These are phyloP conservation scores for Bombylius major DNA, from an alignment of 2,888 invertebrate genomes.

Conservation along the genomic window DNA sequence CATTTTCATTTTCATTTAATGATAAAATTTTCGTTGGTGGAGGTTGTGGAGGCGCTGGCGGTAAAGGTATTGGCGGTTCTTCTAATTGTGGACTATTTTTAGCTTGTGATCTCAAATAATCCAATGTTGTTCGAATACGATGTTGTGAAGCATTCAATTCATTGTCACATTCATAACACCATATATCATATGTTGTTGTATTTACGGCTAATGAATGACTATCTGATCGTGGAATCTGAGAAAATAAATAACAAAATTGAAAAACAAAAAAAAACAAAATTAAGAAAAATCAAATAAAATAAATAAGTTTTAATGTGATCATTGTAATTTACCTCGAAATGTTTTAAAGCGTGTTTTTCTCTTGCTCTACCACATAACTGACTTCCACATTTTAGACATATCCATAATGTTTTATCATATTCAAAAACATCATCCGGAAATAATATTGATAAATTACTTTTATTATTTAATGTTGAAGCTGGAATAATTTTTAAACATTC, in stretches of 20 bases:
- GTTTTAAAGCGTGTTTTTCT: slow-evolving; percentile 59
- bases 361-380: slow-evolving; percentile 59
- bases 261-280: too few relatives aligned
- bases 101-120: too few relatives aligned
- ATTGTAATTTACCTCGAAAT: slow-evolving; percentile 42
- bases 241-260: background rate
- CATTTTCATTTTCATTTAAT: too few relatives aligned
- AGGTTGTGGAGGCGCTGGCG: slow-evolving; percentile 3
- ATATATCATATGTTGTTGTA: slow-evolving; percentile 56
- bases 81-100: slow-evolving; percentile 16
- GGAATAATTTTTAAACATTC: slow-evolving; percentile 44
- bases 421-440: slow-evolving; percentile 28
- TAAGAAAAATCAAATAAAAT: background rate
- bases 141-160: slow-evolving; percentile 37
- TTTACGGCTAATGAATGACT: slow-evolving; percentile 61
- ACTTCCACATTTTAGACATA: slow-evolving; percentile 71
- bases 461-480: slow-evolving; percentile 30
- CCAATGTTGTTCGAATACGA: too few relatives aligned
- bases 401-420: slow-evolving; percentile 48
- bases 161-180: slow-evolving; percentile 68
- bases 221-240: slow-evolving; percentile 56
- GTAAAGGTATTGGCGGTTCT: slow-evolving; percentile 18
- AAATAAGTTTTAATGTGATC: background rate
- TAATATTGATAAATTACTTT: too few relatives aligned
- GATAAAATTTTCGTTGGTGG: background rate